Base-by-base conservation (phyloP, 2,113 vertebrate genomes). In the Pelecanoides urinatrix region DNA sequence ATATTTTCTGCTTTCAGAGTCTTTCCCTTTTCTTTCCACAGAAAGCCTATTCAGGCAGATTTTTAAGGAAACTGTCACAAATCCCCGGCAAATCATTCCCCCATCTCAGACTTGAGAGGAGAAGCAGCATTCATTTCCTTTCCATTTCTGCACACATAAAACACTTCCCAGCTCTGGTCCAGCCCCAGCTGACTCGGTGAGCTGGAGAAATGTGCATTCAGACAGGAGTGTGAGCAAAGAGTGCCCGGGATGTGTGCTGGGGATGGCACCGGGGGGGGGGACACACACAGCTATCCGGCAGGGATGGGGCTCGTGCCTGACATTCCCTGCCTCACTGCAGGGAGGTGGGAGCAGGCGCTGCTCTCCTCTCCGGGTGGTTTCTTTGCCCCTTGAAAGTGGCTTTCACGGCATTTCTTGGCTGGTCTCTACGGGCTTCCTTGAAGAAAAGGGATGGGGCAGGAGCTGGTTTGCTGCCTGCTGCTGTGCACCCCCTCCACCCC, bases 51-150 rank as follows among this genome's bases (percentile, higher is more conserved):
- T 90, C 79, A 82, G 71, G 87, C 80, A 92, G 80, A 65, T 67
- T 89, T 71, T 12, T 23, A 52, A 85, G 47, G 71, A 82, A 76
- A 65, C 59, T 42, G 52, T 90, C 47, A 78, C 74, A 92, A 95
- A 95, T 90, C 92, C 95, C 71, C 2, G 32, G 71, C 90, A 95
- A 92, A 94, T 86, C 75, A 56, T 86, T 78, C 14, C 42, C 86
- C 56, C 56, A 72, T 55, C 89, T 94, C 73, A 34, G 87, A 86
- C 61, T 19, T 6, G 49, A 78, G 96, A 85, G 83, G 83, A 93
- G 88, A 40, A 89, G 84, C 84, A 81, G 89, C 71, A 75, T 47
- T 89, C 93, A 81, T 95, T 92, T 96, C 93, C 89, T 84, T 52
- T 80, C 80, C 56, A 11, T 85, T 88, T 65, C 90, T 92, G 90